Evolutionary conservation across 2,888 invertebrate species (phyloP), one percentile per base, ranked within the genome.

Genomic region (Ectropis crepuscularia): DNA sequence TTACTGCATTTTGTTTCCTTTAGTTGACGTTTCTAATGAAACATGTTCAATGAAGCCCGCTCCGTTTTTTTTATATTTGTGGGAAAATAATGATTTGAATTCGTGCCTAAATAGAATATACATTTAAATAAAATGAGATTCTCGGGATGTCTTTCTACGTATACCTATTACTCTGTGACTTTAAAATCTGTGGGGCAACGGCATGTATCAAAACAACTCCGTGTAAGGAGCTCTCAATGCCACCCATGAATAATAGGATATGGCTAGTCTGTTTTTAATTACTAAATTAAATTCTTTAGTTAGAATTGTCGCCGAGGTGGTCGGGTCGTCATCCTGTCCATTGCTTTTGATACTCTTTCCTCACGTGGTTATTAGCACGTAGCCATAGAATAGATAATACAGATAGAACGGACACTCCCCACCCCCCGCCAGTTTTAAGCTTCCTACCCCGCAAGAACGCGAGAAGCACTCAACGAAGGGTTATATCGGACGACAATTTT

Each of bases 151-250:
- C 0, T 16, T 38, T 43, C 50, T 57, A 28, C 38, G 10, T 58
- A 36, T 53, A n/a, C n/a, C n/a, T n/a, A 43, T 59, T 54, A 37
- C 5, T n/a, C 71, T 67, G 57, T 63, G 61, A 42, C 53, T 67
- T 69, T 63, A 57, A 69, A 76, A 75, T 79, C 67, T 68, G 60
- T 60, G 76, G 78, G 85, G 84, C 86, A 85, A 84, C 79, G 84
- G 76, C 85, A 78, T 75, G 73, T 78, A 81, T 80, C 81, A 85
- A 85, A 90, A 89, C 90, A 89, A 83, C 80, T 81, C 87, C 86
- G 73, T 82, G 42, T 83, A 85, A 62, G 83, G 86, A 43, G 65
- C 48, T 61, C 69, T 82, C 88, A 90, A 90, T 87, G 90, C 79
- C 87, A 76, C 65, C 76, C 63, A 63, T 62, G 61, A 28, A 28